These are phyloP conservation scores for Odontocolon sp. DNA, from an alignment of 2,888 invertebrate species.

Conservation along the genomic window DNA sequence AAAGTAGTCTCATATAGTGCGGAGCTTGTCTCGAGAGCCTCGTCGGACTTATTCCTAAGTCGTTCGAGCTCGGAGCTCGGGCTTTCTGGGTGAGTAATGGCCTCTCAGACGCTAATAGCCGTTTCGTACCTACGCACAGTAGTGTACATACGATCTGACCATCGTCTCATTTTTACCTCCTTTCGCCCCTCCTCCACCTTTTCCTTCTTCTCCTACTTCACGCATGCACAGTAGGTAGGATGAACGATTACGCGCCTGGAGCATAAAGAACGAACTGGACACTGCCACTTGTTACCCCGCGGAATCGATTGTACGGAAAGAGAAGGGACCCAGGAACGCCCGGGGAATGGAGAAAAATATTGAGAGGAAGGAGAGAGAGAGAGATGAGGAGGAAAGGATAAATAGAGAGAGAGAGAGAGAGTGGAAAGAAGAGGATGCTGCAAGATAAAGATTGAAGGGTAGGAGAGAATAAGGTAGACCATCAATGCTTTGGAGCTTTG, in stretches of 20 bases:
- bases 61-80: neutral
- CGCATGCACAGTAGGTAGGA: neutral
- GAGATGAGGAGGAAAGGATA: neutral
- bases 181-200: no score
- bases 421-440: neutral
- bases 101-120: constrained; percentile 13
- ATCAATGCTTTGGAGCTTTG: no score
- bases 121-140: constrained; percentile 12
- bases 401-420: neutral
- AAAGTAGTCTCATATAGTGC: neutral
- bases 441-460: no score
- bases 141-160: neutral
- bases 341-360: no score
- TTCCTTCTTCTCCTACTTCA: neutral
- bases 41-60: constrained; percentile 7
- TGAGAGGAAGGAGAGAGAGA: neutral
- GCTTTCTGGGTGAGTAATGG: constrained; percentile 15
- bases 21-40: neutral
- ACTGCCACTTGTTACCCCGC: neutral
- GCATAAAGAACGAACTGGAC: neutral
- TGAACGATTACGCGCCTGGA: neutral
- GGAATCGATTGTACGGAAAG: neutral
- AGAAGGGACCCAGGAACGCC: no score
- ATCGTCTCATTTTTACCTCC: no score
- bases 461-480: no score